Evolutionary conservation across 2,888 invertebrate genomes (phyloP).

Genomic region (Heteropelma amictum): DNA sequence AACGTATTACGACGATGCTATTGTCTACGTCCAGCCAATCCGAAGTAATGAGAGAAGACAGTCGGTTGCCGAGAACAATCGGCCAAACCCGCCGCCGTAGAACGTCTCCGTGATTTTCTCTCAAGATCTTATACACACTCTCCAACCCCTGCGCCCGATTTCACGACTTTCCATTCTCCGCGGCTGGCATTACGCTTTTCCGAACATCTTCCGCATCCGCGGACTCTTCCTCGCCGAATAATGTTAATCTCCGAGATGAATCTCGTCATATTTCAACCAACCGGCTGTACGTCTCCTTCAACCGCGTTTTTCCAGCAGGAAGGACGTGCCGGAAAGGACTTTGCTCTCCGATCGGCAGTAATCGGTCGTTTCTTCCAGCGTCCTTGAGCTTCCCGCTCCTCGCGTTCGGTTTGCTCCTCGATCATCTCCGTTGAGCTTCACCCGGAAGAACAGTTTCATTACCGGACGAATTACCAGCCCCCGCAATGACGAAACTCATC

Average conservation of each 20-base stretch:
- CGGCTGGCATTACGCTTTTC: conserved; percentile 33
- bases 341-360: background rate
- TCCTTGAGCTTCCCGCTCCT: background rate
- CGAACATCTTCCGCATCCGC: conserved; percentile 45
- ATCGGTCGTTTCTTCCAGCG: background rate
- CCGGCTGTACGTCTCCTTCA: background rate
- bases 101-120: conserved; percentile 60
- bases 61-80: conserved; percentile 75
- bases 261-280: conserved; percentile 30
- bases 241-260: conserved; percentile 20
- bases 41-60: conserved; percentile 76
- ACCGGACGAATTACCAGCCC: no score
- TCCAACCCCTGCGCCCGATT: background rate
- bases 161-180: background rate
- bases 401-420: background rate
- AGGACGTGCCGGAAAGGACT: no score
- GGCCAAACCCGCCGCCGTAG: conserved; percentile 62
- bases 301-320: no score
- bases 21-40: conserved; percentile 75
- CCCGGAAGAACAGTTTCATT: no score
- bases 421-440: no score
- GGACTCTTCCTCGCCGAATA: conserved; percentile 39
- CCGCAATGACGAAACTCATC: no score
- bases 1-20: conserved; percentile 74
- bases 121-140: conserved; percentile 16